Percentiles rank a stretch among this genome's conserved stretches.
Conservation (phyloP, 2,113 vertebrate genomes). For the Ellobius talpinus region DNA sequence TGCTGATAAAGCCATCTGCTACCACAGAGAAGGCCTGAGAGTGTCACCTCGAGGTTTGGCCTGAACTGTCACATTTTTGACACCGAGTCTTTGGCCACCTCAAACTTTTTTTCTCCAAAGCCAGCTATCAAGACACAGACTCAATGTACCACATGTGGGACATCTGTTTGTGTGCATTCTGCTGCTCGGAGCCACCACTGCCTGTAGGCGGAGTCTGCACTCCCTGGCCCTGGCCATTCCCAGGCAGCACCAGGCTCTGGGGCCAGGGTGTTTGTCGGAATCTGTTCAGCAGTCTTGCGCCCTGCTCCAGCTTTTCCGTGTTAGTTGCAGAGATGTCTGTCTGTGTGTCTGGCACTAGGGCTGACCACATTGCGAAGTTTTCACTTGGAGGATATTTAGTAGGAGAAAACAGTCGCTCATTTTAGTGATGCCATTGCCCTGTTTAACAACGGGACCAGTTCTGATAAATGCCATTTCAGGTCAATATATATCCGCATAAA, state of each 20-base stretch:
- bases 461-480: not conserved
- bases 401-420: constrained; percentile 13
- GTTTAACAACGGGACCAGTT: no score
- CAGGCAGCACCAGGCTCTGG: constrained; percentile 35
- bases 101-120: not conserved
- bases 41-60: not conserved
- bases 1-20: constrained; percentile 14
- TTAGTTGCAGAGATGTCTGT: constrained; percentile 71
- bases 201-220: fast-evolving
- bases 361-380: constrained; percentile 58
- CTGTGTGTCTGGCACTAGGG: constrained; percentile 55
- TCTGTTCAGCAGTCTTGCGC: constrained; percentile 46
- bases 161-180: fast-evolving
- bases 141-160: fast-evolving
- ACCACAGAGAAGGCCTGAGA: not conserved
- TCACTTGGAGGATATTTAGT: constrained; percentile 57
- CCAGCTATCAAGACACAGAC: not conserved
- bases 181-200: not conserved
- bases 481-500: not conserved
- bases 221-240: fast-evolving
- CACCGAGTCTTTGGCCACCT: not conserved
- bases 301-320: constrained; percentile 74
- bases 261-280: constrained; percentile 69
- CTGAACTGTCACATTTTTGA: not conserved
- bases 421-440: not conserved